Evolutionary conservation across 1,140 invertebrate species (phyloP), one percentile per base, ranked within the genome.

Genomic region (Ylistrum balloti): DNA sequence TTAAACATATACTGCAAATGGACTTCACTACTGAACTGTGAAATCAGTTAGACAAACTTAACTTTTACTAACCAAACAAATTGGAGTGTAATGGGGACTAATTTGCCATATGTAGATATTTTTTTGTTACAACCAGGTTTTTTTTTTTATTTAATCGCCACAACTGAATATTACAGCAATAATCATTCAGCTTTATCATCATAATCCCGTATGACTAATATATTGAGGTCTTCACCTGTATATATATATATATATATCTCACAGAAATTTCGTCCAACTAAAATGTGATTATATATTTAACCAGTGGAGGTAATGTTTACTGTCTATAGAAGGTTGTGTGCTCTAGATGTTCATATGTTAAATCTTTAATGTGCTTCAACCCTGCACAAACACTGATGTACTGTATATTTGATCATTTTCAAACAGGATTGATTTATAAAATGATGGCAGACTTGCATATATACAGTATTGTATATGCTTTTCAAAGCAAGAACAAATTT

Each of bases 261-360:
- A 74, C 56, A 74, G 56, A 74, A 74, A n/a, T 28, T 74, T 74
- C 56, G 56, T 74, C 56, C 56, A 74, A 17, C 22, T 74, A 74
- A 74, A 74, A 74, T 74, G 56, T 74, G 56, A 74, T 74, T 74
- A n/a, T 74, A 38, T 38, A 74, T 74, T 74, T 74, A 74, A 74
- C 13, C 56, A 74, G 56, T n/a, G 45, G 56, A 74, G 5, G 56
- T 17, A 45, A 15, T 45, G 41, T 17, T 45, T 17, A 17, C n/a
- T 1, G 22, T 74, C 56, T 11, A n/a, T 74, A 22, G 22, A 28
- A 74, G 56, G 56, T 74, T 74, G 56, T 74, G 56, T 74, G 22
- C 2, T 74, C 22, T n/a, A 48, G 0, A 45, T 13, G 1, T 15
- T 45, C 10, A 13, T 9, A 13, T 1, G 17, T 17, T 45, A 45